phyloP scores from a whole-genome alignment of 2,888 invertebrate species.

The Hesperia comma region DNA sequence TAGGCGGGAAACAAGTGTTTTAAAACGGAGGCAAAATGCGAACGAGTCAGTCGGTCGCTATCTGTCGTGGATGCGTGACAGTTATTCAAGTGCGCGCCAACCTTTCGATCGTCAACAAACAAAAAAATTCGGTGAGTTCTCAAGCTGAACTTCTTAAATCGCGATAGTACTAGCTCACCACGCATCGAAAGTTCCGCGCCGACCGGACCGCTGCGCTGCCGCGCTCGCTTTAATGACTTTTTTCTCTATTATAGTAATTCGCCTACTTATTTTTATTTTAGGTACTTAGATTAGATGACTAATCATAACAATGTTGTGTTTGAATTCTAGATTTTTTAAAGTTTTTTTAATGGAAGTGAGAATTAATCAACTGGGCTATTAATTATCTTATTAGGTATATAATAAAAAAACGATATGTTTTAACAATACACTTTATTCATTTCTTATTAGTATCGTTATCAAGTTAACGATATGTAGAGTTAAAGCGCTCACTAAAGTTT shows the following conservation, averaged over 20 bases:
- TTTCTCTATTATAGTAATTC: neutral
- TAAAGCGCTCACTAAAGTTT: no score
- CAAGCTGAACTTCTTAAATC: slow-evolving; percentile 14
- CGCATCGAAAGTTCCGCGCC: slow-evolving; percentile 24
- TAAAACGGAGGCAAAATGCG: slow-evolving; percentile 11
- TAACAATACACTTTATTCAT: no score
- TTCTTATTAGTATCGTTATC: no score
- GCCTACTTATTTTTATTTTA: neutral
- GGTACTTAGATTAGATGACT: no score
- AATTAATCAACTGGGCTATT: no score
- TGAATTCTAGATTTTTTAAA: no score
- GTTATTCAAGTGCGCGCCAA: neutral
- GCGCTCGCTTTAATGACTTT: neutral
- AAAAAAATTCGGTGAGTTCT: slow-evolving; percentile 28
- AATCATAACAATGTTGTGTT: no score
- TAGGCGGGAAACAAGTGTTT: slow-evolving; percentile 16
- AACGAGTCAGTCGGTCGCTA: slow-evolving; percentile 21
- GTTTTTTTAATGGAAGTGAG: no score
- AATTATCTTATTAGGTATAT: no score
- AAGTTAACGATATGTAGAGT: no score
- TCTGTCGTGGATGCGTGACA: slow-evolving; percentile 14
- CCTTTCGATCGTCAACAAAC: slow-evolving; percentile 24
- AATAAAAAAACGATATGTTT: no score
- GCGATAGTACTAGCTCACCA: neutral
- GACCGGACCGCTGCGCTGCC: neutral